phyloP scores from a whole-genome alignment of 2,888 invertebrate species.

The Papilio demoleus region DNA sequence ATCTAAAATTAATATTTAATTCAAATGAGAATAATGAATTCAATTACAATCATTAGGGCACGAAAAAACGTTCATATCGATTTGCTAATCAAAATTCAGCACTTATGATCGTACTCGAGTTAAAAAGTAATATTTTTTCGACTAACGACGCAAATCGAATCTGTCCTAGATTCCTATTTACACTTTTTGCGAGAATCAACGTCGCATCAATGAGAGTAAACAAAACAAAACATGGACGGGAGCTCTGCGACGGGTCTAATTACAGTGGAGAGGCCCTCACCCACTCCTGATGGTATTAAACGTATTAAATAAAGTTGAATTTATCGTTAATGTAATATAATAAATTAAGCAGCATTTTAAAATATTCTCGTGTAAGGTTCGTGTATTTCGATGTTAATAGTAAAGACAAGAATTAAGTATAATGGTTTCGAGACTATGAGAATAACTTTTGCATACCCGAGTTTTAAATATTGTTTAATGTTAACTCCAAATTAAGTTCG shows the following conservation, averaged over 20 bases:
- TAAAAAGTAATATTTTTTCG: constrained; percentile 10
- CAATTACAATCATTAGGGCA: background rate
- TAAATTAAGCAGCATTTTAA: too few species aligned
- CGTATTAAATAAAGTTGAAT: constrained; percentile 14
- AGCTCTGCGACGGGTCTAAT: constrained; percentile 31
- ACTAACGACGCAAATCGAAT: constrained; percentile 30
- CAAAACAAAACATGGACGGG: constrained; percentile 31
- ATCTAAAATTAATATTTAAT: background rate
- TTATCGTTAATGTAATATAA: too few species aligned
- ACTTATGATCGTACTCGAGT: constrained; percentile 1
- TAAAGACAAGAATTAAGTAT: too few species aligned
- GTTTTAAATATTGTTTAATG: too few species aligned
- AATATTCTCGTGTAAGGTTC: too few species aligned
- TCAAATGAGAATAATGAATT: background rate
- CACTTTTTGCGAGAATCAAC: constrained; percentile 31
- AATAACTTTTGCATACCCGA: too few species aligned
- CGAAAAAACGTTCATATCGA: background rate
- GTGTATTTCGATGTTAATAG: too few species aligned
- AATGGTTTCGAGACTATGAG: too few species aligned
- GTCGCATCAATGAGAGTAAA: constrained; percentile 27
- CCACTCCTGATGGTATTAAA: constrained; percentile 32
- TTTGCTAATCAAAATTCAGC: constrained; percentile 6
- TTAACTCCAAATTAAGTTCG: too few species aligned
- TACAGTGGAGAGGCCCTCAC: constrained; percentile 28
- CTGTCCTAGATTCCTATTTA: constrained; percentile 30